These are phyloP conservation scores for Eupithecia centaureata DNA, from an alignment of 2,888 invertebrate species.

Conservation along the genomic window DNA sequence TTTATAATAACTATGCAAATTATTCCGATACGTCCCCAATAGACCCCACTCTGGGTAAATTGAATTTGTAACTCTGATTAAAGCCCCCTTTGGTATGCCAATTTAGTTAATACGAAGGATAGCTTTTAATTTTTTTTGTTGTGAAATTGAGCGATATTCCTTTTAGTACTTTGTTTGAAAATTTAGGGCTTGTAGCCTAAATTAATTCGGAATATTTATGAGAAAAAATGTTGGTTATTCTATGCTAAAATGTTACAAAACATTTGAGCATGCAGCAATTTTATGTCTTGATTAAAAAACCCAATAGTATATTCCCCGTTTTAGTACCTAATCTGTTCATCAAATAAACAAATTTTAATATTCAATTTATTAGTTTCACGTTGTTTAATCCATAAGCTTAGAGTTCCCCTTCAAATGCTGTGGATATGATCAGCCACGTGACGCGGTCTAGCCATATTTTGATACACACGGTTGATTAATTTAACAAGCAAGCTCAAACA, in stretches of 20 bases:
- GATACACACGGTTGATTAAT: conserved; percentile 51
- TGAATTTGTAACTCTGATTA: conserved; percentile 82
- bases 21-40: conserved; percentile 77
- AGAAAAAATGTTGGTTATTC: not conserved
- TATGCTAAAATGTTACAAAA: not conserved
- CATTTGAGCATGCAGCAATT: not conserved
- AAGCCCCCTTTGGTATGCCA: conserved; percentile 72
- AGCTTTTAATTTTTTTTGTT: conserved; percentile 56
- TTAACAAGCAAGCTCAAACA: not conserved
- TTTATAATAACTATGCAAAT: conserved; percentile 84
- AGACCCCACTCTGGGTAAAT: conserved; percentile 70
- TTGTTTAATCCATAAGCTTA: conserved; percentile 53
- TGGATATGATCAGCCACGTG: conserved; percentile 59
- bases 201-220: not conserved
- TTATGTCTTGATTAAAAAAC: not conserved
- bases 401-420: conserved; percentile 53
- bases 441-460: conserved; percentile 51
- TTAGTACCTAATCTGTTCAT: conserved; percentile 2
- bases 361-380: conserved; percentile 54
- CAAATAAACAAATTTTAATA: conserved; percentile 45
- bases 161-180: conserved; percentile 15
- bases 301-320: not conserved
- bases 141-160: conserved; percentile 33
- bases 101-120: conserved; percentile 52
- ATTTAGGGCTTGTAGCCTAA: conserved; percentile 15